Percentiles rank a stretch among this genome's conserved stretches.
phyloP scores from a whole-genome alignment of 2,797 vertebrate genomes.

The Anguilla marmorata region DNA sequence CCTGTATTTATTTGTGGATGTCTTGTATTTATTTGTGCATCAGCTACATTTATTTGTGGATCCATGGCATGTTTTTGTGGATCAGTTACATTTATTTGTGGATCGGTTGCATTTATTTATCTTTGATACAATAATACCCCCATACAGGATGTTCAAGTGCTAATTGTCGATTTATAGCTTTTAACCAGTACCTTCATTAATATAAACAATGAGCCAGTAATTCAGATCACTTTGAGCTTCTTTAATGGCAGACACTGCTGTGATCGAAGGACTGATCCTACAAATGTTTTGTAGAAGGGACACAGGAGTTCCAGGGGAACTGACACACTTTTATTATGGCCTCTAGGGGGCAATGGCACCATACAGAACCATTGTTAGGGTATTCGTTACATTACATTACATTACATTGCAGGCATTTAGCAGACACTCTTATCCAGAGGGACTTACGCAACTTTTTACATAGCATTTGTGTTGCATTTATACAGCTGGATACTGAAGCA shows the following conservation, averaged over 20 bases:
- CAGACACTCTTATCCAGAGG: too few species aligned
- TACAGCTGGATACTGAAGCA: too few species aligned
- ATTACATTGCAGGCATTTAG: too few species aligned
- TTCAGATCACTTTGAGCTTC: not conserved
- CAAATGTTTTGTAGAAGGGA: not conserved
- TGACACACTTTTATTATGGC: not conserved
- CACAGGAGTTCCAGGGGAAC: not conserved
- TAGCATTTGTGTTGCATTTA: too few species aligned
- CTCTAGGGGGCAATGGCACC: not conserved
- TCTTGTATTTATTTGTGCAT: too few species aligned
- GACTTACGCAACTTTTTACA: too few species aligned
- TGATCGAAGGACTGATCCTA: not conserved
- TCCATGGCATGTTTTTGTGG: too few species aligned
- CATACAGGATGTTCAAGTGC: not conserved
- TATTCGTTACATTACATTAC: not conserved
- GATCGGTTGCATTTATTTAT: too few species aligned
- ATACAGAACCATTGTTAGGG: not conserved
- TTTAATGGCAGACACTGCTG: not conserved
- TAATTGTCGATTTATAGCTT: not conserved
- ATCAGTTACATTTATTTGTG: too few species aligned
- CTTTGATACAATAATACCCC: too few species aligned
- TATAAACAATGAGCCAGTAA: not conserved
- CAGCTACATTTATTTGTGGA: too few species aligned
- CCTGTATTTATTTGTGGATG: too few species aligned
- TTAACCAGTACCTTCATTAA: not conserved